Conservation (phyloP, 1,140 invertebrate genomes). For the Drosophila lini region DNA sequence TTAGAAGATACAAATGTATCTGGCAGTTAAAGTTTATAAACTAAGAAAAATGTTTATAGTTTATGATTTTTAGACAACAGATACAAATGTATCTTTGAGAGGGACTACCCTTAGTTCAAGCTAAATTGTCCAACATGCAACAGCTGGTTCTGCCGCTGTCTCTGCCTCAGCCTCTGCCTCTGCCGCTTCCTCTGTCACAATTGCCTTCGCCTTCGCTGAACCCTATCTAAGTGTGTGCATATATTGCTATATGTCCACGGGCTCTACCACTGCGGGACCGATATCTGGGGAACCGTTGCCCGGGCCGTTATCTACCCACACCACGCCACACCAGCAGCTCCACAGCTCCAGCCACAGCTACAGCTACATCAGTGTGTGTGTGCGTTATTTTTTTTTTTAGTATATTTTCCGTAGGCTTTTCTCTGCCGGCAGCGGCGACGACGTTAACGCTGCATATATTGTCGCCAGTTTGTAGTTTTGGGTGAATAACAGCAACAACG, state of each 20-base stretch:
- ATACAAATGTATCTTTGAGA: too few species aligned
- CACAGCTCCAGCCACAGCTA: not conserved
- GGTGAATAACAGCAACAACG: conserved; percentile 54
- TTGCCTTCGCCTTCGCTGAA: conserved; percentile 1
- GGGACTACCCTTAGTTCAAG: not conserved
- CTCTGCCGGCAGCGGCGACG: conserved; percentile 22
- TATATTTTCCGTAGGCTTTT: conserved; percentile 55
- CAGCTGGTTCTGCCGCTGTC: conserved; percentile 18
- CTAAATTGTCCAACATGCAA: conserved; percentile 24
- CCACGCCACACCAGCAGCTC: conserved; percentile 50
- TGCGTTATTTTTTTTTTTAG: conserved; percentile 3
- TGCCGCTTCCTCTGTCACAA: conserved; percentile 1
- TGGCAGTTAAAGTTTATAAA: too few species aligned
- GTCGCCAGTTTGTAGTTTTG: conserved; percentile 58
- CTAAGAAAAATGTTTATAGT: not conserved
- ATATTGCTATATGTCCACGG: conserved; percentile 37
- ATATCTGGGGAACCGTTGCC: conserved; percentile 59
- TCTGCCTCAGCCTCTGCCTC: not conserved
- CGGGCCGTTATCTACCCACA: conserved; percentile 65
- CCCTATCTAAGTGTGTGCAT: conserved; percentile 19
- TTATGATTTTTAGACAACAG: not conserved
- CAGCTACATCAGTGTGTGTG: not conserved
- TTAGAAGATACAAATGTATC: too few species aligned
- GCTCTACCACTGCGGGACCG: conserved; percentile 45
- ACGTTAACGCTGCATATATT: conserved; percentile 19